phyloP scores from a whole-genome alignment of 2,797 vertebrate species.

The Hydrophis major region DNA sequence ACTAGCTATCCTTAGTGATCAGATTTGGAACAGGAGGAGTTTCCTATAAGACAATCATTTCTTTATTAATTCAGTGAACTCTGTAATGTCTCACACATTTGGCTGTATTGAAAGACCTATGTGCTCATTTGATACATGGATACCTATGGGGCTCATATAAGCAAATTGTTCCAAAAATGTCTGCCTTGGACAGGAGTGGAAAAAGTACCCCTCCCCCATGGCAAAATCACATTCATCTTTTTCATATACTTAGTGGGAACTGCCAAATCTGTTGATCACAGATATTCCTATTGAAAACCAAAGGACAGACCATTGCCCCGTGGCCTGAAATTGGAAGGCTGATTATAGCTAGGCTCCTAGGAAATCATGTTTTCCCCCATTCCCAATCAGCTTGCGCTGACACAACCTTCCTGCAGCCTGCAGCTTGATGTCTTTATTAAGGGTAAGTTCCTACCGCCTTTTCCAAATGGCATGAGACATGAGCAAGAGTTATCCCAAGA shows the following conservation, averaged over 20 bases:
- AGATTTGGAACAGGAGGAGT: neutral
- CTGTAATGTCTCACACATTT: neutral
- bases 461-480: constrained; percentile 50
- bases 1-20: neutral
- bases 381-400: constrained; percentile 57
- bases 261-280: neutral
- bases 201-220: neutral
- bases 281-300: neutral
- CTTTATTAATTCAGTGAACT: neutral
- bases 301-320: neutral
- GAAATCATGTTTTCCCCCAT: constrained; percentile 48
- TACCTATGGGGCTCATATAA: neutral
- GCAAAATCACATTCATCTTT: neutral
- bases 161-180: neutral
- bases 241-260: neutral
- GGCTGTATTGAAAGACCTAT: neutral
- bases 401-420: constrained; percentile 55
- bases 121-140: neutral
- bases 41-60: neutral
- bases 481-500: constrained; percentile 64
- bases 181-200: neutral
- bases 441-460: constrained; percentile 8
- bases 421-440: constrained; percentile 47
- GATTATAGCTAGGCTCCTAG: constrained; percentile 41
- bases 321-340: neutral